Conservation (phyloP, 2,113 vertebrate species). For the Oreochromis spilurus region DNA sequence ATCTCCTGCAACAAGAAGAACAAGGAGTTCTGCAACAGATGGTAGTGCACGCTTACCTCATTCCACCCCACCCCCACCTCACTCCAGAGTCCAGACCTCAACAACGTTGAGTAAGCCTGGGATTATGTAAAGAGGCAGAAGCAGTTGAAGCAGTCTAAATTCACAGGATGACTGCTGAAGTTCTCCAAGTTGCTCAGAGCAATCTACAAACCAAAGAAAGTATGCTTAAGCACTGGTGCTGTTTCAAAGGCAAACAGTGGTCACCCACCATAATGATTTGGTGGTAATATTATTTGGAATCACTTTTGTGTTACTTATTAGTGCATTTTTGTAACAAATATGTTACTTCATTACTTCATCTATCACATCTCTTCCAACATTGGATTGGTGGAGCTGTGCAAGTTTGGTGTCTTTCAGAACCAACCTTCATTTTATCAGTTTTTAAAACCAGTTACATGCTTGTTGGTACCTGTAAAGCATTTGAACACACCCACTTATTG, state of each 20-base stretch:
- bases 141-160: background rate
- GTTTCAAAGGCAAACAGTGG: background rate
- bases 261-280: background rate
- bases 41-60: background rate
- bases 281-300: background rate
- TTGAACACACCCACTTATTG: background rate
- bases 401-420: background rate
- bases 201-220: background rate
- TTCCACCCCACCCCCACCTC: background rate
- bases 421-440: background rate
- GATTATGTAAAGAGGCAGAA: slow-evolving; percentile 5
- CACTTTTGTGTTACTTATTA: background rate
- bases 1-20: slow-evolving; percentile 1
- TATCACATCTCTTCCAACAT: background rate
- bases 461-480: background rate
- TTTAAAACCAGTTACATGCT: background rate
- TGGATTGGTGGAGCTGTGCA: background rate
- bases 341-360: background rate
- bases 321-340: background rate
- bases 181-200: background rate
- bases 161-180: background rate
- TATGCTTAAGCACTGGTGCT: background rate
- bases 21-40: slow-evolving; percentile 17
- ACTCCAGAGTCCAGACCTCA: slow-evolving; percentile 6
- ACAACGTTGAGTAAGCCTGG: slow-evolving; percentile 6